Evolutionary conservation across 2,113 vertebrate species (phyloP), one percentile per base, ranked within the genome.

Genomic region (Triplophysa dalaica): DNA sequence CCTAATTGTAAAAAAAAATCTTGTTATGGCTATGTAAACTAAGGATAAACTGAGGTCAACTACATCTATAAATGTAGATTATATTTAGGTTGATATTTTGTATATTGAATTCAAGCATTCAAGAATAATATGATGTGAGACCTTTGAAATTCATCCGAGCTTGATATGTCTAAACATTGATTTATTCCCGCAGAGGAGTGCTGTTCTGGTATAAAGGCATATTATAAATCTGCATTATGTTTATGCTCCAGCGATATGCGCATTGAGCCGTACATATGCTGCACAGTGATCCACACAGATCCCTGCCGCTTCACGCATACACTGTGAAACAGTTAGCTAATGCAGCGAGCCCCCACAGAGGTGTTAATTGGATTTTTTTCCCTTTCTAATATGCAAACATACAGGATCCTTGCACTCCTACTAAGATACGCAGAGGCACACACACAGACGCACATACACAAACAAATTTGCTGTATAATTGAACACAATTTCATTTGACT

Each of bases 401-500:
- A 79, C 43, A 16, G 21, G 10, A 68, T 10, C 9, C 76, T 43
- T 68, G 41, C 48, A 60, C 24, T 60, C 66, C 54, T 56, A 11
- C 24, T 77, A 43, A 65, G 58, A 62, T 67, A 45, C 19, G 45
- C 19, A 67, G 33, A 38, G 33, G 33, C 13, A 13, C 21, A 56
- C 8, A 26, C 26, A 22, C 26, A 19, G 9, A 48, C 14, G 38
- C 33, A 62, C 50, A 66, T n/a, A 45, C 50, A 54, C 75, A 58
- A 41, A 12, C 22, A 45, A 45, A 58, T 79, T 70, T 81, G 58
- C 76, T 79, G 50, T 45, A 26, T 82, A 84, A 81, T 84, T 81
- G 60, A 63, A 75, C 65, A 79, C 76, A 80, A 77, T 80, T 70
- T 21, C 19, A 54, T 82, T 85, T 79, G 68, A 81, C 78, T 26